Base-by-base conservation (phyloP, 2,113 vertebrate genomes). In the Saguinus midas region DNA sequence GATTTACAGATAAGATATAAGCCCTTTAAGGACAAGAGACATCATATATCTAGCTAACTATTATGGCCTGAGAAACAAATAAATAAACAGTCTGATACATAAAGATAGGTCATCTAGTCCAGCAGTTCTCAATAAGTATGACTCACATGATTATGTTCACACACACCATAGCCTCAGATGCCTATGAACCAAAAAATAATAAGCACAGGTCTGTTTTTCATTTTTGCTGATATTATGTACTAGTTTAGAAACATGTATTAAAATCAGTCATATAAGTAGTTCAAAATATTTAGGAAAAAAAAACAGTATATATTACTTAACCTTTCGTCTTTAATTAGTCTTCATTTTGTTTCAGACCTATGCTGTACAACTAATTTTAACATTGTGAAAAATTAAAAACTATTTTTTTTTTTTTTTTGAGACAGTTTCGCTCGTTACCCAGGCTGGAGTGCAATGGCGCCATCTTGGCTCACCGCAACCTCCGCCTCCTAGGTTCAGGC, bases 271-370 rank as follows among this genome's bases (percentile, higher is more conserved):
- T 57, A 6, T 64, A 73, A 93, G 29, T 40, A 75, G n/a, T 43
- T 72, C 9, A 35, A 92, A 83, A 80, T 52, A 83, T n/a, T 80
- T 72, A 87, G 58, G 76, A 87, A 95, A 92, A 94, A 43, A n/a
- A 73, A 90, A 43, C 2, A 66, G 48, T 64, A 29, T 16, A 78
- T 66, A 52, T 84, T 66, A 81, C 43, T 73, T 92, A 66, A 96
- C 55, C 20, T 73, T 79, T 79, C 73, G 29, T 96, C 48, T 78
- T 90, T 9, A n/a, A n/a, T n/a, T n/a, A 43, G 52, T 50, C 50
- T 80, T 78, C 58, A 87, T 55, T 93, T 86, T 58, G 86, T 61
- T 86, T 87, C 73, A 80, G 57, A 61, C 10, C 43, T 93, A 45
- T 57, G n/a, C 16, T 73, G 91, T 29, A 78, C 35, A 61, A 83